Evolutionary conservation across 2,113 vertebrate genomes (phyloP).

Genomic region (Dascyllus trimaculatus): DNA sequence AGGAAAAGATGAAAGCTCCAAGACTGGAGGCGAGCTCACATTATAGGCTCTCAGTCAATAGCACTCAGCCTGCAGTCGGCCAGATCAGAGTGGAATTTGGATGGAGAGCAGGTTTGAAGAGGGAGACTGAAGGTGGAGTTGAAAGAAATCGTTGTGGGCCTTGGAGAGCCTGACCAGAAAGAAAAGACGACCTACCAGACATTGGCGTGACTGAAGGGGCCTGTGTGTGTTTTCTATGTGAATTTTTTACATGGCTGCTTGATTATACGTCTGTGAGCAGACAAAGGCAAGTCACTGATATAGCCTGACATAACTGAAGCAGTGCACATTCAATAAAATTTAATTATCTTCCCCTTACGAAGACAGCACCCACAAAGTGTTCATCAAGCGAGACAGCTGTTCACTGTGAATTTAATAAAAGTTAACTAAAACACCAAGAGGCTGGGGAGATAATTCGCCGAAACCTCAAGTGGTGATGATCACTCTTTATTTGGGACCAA

Average conservation of each 20-base stretch:
- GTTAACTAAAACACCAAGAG: neutral
- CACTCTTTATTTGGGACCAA: neutral
- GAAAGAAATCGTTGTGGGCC: slow-evolving; percentile 56
- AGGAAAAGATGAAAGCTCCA: slow-evolving; percentile 66
- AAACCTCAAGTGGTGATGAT: neutral
- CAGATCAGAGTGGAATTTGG: slow-evolving; percentile 62
- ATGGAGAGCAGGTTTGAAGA: slow-evolving; percentile 58
- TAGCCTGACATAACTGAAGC: slow-evolving; percentile 14
- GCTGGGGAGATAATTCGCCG: neutral
- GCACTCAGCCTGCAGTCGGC: slow-evolving; percentile 51
- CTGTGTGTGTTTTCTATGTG: slow-evolving; percentile 6
- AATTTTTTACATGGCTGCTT: neutral
- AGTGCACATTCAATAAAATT: slow-evolving; percentile 25
- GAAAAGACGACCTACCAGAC: slow-evolving; percentile 30
- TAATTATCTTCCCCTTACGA: slow-evolving; percentile 9
- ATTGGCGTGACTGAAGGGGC: slow-evolving; percentile 2
- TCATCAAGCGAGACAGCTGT: slow-evolving; percentile 23
- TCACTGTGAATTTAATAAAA: slow-evolving; percentile 14
- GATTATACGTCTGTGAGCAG: neutral
- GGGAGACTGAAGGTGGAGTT: slow-evolving; percentile 55
- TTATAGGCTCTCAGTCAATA: slow-evolving; percentile 61
- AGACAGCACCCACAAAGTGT: neutral
- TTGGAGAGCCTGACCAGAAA: slow-evolving; percentile 46
- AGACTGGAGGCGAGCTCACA: slow-evolving; percentile 43
- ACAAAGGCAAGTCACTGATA: slow-evolving; percentile 31